Evolutionary conservation across 2,113 vertebrate species (phyloP).

Genomic region (Himantopus leucocephalus): DNA sequence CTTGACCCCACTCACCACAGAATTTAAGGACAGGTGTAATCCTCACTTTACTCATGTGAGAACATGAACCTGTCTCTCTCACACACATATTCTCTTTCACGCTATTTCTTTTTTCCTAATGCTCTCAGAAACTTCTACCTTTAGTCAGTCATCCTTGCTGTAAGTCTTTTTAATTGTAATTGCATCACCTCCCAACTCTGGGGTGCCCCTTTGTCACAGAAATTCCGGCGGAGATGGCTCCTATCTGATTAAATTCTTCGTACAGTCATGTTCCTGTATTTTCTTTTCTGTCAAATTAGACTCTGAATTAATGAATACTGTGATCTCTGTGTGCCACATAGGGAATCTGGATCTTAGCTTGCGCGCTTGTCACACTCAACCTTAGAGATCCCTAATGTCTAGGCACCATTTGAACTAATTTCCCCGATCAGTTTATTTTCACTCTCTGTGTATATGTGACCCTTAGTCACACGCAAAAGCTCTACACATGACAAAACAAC

Average conservation of each 20-base stretch:
- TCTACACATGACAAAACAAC: rapidly evolving
- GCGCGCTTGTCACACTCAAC: background rate
- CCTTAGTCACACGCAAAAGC: background rate
- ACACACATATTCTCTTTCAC: background rate
- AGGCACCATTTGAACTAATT: background rate
- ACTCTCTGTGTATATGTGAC: background rate
- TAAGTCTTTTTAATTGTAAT: background rate
- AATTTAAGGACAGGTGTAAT: background rate
- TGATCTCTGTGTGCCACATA: background rate
- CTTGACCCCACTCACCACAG: background rate
- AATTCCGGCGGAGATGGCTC: background rate
- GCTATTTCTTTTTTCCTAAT: background rate
- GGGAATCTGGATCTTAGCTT: background rate
- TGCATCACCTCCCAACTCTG: background rate
- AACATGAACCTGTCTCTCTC: background rate
- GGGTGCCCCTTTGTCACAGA: background rate
- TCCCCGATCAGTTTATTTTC: background rate
- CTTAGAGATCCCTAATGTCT: background rate
- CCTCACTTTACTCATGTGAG: background rate
- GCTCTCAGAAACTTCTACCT: background rate
- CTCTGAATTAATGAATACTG: background rate
- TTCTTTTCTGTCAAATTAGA: background rate
- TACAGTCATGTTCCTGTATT: background rate
- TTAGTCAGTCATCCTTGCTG: background rate
- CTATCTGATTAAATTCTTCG: background rate